Evolutionary conservation across 2,113 vertebrate species (phyloP).

Genomic region (Lepus europaeus): DNA sequence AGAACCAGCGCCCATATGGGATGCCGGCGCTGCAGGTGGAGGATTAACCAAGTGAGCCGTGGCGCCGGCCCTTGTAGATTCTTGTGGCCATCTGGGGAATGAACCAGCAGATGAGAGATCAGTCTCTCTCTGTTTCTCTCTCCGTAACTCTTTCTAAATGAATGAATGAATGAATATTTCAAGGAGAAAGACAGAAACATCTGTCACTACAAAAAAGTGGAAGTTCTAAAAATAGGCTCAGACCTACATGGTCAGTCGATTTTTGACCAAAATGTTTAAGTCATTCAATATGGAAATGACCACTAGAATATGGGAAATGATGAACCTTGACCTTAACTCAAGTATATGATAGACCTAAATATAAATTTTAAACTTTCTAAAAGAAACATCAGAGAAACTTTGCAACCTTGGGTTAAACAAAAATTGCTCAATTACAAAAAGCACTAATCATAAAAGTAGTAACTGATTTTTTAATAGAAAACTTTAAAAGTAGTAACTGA

Average conservation of each 20-base stretch:
- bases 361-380: slow-evolving; percentile 31
- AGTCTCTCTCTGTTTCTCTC: no score
- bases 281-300: slow-evolving; percentile 23
- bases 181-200: background rate
- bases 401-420: background rate
- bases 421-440: slow-evolving; percentile 35
- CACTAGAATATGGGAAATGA: background rate
- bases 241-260: background rate
- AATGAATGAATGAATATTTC: no score
- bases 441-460: background rate
- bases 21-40: no score
- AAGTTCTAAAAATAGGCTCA: background rate
- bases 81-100: no score
- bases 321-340: slow-evolving; percentile 17
- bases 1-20: no score
- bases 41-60: no score
- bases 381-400: background rate
- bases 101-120: no score
- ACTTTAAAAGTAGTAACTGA: no score
- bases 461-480: background rate
- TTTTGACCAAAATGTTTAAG: background rate
- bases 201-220: background rate
- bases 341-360: background rate
- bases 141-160: no score
- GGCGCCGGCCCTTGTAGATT: no score